Base-by-base conservation (phyloP, 2,797 vertebrate species). In the Nasua narica region DNA sequence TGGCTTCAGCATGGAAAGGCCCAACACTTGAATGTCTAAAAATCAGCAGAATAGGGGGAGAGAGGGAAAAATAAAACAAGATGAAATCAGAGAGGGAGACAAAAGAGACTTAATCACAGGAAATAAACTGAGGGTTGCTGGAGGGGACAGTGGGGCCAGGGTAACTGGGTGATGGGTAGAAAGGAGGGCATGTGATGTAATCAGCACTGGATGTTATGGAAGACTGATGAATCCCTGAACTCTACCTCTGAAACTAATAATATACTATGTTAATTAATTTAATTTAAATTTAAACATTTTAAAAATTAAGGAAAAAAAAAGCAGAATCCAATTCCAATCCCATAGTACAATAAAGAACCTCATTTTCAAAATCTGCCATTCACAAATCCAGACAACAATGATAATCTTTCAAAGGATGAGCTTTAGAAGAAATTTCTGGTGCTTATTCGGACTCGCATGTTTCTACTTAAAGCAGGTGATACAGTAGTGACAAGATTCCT, bases 321-420 rank as follows among this genome's bases (percentile, higher is more conserved):
- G 16, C 11, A 85, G 21, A 96, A 85, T 37, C 70, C 46, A 92
- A 86, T 25, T 9, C 25, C 25, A 88, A 65, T 18, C 72, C 43
- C 72, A 48, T 35, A 69, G 81, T 90, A 90, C 7, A 90, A 62
- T 19, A 7, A 95, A 97, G 58, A 86, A 52, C 5, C n/a, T 90
- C 58, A 76, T 69, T 89, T 74, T 92, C 35, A 93, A 89, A 91
- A 83, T 92, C 46, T 84, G 50, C 37, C 62, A 54, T 74, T 70
- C 32, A 60, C 9, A 89, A 90, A 54, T 19, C 62, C 46, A 86
- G 50, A 62, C 19, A 70, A 74, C n/a, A 65, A 40, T 25, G 52
- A 56, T 32, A 85, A 85, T 6, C 74, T 21, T 82, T 88, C 74
- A n/a, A 93, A 82, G 25, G 35, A 79, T 35, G 14, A 72, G 16